Conservation (phyloP, 2,888 invertebrate genomes). For the Punctoribates punctum region DNA sequence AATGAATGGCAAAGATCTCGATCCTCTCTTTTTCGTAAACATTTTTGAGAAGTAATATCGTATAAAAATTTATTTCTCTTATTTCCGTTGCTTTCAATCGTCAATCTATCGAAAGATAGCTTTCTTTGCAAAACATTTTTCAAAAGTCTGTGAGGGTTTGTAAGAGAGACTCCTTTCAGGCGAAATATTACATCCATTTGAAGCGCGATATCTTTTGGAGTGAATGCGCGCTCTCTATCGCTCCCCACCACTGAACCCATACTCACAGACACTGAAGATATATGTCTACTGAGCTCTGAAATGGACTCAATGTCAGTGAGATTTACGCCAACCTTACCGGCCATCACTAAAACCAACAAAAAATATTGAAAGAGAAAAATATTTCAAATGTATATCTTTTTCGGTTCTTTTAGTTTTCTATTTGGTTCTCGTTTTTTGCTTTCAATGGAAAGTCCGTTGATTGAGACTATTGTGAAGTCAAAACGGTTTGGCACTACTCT, state of each 20-base stretch:
- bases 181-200: neutral
- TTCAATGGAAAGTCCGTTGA: slow-evolving; percentile 11
- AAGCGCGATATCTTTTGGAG: neutral
- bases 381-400: slow-evolving; percentile 9
- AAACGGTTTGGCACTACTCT: too few species aligned
- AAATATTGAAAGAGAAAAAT: neutral
- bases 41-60: neutral
- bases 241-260: too few species aligned
- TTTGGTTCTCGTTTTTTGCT: neutral
- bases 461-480: neutral
- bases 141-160: slow-evolving; percentile 11
- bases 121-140: slow-evolving; percentile 7
- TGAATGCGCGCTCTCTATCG: slow-evolving; percentile 1
- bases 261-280: neutral
- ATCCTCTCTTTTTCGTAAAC: too few species aligned
- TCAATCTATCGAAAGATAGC: neutral
- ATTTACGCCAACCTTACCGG: neutral
- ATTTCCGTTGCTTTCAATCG: neutral
- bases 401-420: neutral
- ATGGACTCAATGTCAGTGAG: neutral
- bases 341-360: slow-evolving; percentile 19
- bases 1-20: too few species aligned
- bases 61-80: slow-evolving; percentile 11
- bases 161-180: slow-evolving; percentile 7
- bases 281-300: neutral